Percentiles rank a stretch among this genome's conserved stretches.
Conservation (phyloP, 2,797 vertebrate genomes). For the Lateolabrax maculatus region DNA sequence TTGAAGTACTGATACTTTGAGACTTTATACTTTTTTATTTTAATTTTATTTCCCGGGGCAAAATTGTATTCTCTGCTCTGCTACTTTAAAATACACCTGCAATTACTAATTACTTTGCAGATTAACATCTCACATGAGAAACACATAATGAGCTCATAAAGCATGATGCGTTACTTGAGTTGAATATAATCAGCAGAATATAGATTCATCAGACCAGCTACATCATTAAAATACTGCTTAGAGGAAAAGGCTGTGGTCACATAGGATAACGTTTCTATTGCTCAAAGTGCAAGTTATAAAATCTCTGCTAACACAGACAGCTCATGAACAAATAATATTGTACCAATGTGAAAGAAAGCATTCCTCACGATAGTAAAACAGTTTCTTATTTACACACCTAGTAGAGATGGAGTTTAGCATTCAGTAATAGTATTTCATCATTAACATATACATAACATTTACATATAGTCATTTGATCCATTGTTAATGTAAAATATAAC, state of each 20-base stretch:
- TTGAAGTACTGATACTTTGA: neutral
- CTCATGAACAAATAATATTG: conserved; percentile 8
- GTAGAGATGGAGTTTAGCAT: neutral
- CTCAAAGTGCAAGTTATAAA: neutral
- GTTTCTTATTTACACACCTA: neutral
- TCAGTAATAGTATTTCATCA: too few species aligned
- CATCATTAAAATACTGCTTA: neutral
- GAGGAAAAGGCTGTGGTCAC: neutral
- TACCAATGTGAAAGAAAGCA: neutral
- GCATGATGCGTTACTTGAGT: neutral
- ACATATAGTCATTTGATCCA: neutral
- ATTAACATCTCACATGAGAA: conserved; percentile 18
- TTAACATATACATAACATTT: neutral
- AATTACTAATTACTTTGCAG: conserved; percentile 9
- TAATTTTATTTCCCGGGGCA: neutral
- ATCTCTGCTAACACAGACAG: neutral
- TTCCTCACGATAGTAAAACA: too few species aligned
- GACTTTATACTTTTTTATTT: conserved; percentile 3
- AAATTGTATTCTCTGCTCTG: neutral
- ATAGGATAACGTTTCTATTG: neutral
- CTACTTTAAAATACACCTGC: conserved; percentile 5
- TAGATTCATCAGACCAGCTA: neutral
- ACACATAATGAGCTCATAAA: conserved; percentile 11
- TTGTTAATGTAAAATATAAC: neutral
- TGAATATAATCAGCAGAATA: conserved; percentile 1